These are phyloP conservation scores for Didymodactylos carnosus DNA, from an alignment of 2,888 invertebrate genomes.

Conservation along the genomic window DNA sequence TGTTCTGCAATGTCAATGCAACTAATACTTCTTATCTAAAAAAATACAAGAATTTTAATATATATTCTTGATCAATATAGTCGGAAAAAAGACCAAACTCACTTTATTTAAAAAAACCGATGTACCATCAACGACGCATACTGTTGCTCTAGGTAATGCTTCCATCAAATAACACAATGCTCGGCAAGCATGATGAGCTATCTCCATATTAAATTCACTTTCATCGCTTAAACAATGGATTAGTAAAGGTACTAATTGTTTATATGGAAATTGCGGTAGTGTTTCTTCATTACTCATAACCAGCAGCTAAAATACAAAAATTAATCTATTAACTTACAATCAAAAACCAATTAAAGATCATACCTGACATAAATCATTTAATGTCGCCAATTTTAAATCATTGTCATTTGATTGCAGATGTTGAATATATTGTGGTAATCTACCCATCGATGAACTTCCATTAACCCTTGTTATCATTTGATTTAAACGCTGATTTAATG, in stretches of 20 bases:
- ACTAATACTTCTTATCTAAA: slow-evolving; percentile 45
- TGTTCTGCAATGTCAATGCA: slow-evolving; percentile 99
- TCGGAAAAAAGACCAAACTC: too few relatives aligned
- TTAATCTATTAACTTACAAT: neutral
- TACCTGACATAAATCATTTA: neutral
- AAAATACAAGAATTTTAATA: too few relatives aligned
- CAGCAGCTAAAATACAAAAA: slow-evolving; percentile 41
- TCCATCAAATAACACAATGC: slow-evolving; percentile 98
- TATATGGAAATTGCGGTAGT: slow-evolving; percentile 82
- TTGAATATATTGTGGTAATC: neutral
- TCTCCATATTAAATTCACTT: slow-evolving; percentile 70
- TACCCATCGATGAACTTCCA: neutral
- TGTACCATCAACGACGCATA: slow-evolving; percentile 70
- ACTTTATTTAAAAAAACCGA: slow-evolving; percentile 35
- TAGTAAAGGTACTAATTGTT: slow-evolving; percentile 85
- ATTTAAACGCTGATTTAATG: neutral
- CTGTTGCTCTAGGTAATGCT: slow-evolving; percentile 76
- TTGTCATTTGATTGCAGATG: neutral
- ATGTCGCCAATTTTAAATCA: slow-evolving; percentile 3
- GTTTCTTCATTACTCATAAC: slow-evolving; percentile 99
- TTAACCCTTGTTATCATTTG: neutral
- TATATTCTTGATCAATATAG: too few relatives aligned
- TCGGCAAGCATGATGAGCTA: slow-evolving; percentile 96
- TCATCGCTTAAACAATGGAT: slow-evolving; percentile 78
- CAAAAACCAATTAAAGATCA: neutral